phyloP scores from a whole-genome alignment of 2,888 invertebrate species.

The Drosophila acutilabella region DNA sequence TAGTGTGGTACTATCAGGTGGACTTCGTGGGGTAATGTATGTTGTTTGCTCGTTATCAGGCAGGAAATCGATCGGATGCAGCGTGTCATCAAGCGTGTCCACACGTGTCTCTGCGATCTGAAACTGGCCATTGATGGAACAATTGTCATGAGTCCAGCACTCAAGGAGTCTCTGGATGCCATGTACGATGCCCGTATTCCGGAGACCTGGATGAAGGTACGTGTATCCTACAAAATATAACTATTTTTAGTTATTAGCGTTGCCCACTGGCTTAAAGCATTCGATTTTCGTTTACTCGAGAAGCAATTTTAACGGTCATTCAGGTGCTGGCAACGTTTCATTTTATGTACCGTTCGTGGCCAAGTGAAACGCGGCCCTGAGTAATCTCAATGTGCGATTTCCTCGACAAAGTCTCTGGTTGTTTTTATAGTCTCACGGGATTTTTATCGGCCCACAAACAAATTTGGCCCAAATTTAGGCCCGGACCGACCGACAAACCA shows the following conservation, averaged over 20 bases:
- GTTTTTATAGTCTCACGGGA: conserved; percentile 66
- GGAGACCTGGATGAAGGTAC: conserved; percentile 94
- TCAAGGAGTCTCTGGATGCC: conserved; percentile 95
- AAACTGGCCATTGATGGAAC: conserved; percentile 98
- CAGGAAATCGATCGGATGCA: conserved; percentile 94
- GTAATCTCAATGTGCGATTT: conserved; percentile 55
- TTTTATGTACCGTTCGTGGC: conserved; percentile 46
- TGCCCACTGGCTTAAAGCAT: conserved; percentile 42
- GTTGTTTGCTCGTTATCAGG: conserved; percentile 80
- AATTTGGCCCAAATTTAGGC: conserved; percentile 50
- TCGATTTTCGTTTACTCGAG: background rate
- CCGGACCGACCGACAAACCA: conserved; percentile 11
- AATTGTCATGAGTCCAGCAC: conserved; percentile 97
- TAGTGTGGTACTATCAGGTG: background rate
- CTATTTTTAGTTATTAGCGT: conserved; percentile 36
- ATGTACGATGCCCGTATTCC: conserved; percentile 99
- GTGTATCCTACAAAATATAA: conserved; percentile 32
- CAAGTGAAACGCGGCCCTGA: conserved; percentile 44
- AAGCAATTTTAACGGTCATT: conserved; percentile 49
- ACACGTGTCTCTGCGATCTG: conserved; percentile 93
- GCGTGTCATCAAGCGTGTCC: conserved; percentile 92
- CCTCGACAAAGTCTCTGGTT: conserved; percentile 33
- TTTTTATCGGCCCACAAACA: conserved; percentile 62
- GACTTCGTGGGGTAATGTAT: background rate
- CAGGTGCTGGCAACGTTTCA: conserved; percentile 39